phyloP scores from a whole-genome alignment of 2,797 vertebrate genomes.

The Benthosema pterotum region DNA sequence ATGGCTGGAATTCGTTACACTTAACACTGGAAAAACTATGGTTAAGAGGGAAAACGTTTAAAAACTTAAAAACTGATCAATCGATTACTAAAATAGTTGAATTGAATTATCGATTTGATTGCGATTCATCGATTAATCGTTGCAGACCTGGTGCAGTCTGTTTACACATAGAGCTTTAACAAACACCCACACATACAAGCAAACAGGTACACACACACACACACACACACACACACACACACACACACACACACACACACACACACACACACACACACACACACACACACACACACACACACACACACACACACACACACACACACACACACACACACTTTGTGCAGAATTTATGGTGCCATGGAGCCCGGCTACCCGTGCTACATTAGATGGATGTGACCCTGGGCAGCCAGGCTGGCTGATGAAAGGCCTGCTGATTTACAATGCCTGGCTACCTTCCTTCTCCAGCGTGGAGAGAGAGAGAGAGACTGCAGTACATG shows the following conservation, averaged over 20 bases:
- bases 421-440: constrained; percentile 59
- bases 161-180: not conserved
- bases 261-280: constrained; percentile 2
- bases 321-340: not conserved
- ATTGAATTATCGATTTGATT: no score
- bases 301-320: not conserved
- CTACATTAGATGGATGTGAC: constrained; percentile 54
- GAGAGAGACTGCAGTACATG: no score
- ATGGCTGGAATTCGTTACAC: no score
- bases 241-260: not conserved
- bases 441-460: constrained; percentile 3
- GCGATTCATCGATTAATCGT: no score
- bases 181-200: not conserved
- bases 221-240: not conserved
- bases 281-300: not conserved
- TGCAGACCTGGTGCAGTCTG: no score
- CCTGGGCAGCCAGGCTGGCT: constrained; percentile 37
- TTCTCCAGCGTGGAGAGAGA: no score
- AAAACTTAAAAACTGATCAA: no score
- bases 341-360: no score
- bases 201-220: not conserved
- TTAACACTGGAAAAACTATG: no score
- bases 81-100: no score
- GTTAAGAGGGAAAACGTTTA: no score
- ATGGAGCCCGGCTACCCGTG: constrained; percentile 16